These are phyloP conservation scores for Marmota monax DNA, from an alignment of 2,113 vertebrate genomes.

Conservation along the genomic window DNA sequence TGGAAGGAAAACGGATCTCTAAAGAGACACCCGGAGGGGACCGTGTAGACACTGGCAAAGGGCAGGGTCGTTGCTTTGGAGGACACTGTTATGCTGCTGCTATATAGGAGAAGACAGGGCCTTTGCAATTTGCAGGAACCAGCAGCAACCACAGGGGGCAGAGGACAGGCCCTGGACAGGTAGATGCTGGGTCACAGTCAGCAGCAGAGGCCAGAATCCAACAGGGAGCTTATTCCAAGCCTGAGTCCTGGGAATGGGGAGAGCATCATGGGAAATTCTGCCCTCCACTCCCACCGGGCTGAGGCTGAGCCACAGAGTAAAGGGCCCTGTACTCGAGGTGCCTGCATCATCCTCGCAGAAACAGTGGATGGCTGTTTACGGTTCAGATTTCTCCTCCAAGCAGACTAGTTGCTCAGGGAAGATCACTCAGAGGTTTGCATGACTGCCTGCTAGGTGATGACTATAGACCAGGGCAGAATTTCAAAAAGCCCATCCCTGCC, in stretches of 20 bases:
- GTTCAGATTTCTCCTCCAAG: constrained; percentile 18
- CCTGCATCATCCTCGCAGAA: background rate
- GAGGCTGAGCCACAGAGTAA: background rate
- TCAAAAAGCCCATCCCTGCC: background rate
- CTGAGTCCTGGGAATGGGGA: background rate
- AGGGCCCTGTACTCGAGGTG: background rate
- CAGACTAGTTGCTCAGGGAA: constrained; percentile 44
- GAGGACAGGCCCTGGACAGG: background rate
- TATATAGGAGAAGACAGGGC: background rate
- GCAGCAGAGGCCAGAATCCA: background rate
- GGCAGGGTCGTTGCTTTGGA: background rate
- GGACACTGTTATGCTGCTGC: rapidly evolving
- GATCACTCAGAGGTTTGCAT: constrained; percentile 39
- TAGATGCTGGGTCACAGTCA: background rate
- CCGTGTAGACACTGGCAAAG: background rate
- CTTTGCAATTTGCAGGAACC: background rate
- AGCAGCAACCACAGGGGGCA: background rate
- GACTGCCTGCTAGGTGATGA: constrained; percentile 57
- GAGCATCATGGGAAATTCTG: background rate
- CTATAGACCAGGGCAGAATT: background rate
- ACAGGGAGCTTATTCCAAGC: background rate
- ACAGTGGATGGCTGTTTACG: constrained; percentile 13
- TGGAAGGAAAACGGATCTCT: background rate
- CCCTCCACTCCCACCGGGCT: background rate
- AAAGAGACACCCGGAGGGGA: background rate